Evolutionary conservation across 2,888 invertebrate genomes (phyloP).

Genomic region (Rhogogaster chlorosoma): DNA sequence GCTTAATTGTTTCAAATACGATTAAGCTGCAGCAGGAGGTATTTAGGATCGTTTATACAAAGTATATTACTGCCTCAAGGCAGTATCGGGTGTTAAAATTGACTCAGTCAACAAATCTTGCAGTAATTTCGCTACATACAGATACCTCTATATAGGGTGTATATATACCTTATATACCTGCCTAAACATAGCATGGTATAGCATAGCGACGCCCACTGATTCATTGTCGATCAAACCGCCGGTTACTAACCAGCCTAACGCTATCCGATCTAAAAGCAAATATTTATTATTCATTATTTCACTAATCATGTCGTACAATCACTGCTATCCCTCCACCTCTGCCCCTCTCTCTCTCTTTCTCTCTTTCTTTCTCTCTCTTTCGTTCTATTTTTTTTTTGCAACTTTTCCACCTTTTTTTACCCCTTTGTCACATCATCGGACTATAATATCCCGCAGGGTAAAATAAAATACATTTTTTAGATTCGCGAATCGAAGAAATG

Average conservation of each 20-base stretch:
- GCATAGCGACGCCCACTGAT: constrained; percentile 19
- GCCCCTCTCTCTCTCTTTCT: not conserved
- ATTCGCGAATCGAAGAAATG: not conserved
- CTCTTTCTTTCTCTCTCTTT: not conserved
- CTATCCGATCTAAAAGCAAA: constrained; percentile 28
- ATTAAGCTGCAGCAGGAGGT: too few relatives aligned
- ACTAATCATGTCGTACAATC: constrained; percentile 6
- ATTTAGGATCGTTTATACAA: too few relatives aligned
- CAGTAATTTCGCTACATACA: not conserved
- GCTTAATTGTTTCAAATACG: too few relatives aligned
- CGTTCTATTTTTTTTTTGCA: too few relatives aligned
- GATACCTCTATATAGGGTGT: not conserved
- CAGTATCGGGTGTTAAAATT: not conserved
- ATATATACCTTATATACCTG: not conserved
- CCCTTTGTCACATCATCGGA: not conserved
- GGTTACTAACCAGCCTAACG: constrained; percentile 12
- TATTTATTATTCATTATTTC: constrained; percentile 29
- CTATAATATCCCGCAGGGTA: not conserved
- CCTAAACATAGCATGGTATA: not conserved
- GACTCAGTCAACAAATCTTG: not conserved
- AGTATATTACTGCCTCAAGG: not conserved
- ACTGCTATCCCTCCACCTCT: not conserved
- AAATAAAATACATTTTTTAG: not conserved
- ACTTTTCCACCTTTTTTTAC: not conserved
- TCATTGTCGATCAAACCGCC: constrained; percentile 22